Evolutionary conservation across 2,888 invertebrate species (phyloP).

Genomic region (Oligia latruncula): DNA sequence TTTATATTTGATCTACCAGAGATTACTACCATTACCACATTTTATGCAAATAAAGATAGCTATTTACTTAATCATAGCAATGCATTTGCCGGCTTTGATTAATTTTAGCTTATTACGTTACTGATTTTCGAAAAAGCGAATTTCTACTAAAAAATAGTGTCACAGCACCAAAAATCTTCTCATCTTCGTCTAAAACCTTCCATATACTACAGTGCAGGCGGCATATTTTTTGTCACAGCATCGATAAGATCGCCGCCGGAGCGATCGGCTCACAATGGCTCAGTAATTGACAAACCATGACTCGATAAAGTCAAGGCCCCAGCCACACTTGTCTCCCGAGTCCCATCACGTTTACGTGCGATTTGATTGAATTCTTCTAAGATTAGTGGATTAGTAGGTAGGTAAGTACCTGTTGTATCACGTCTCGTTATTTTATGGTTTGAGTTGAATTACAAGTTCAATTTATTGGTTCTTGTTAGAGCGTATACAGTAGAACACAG

Average conservation of each 20-base stretch:
- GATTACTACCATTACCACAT: not conserved
- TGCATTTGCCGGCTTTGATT: not conserved
- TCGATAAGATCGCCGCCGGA: conserved; percentile 80
- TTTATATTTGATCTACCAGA: not conserved
- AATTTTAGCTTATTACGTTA: not conserved
- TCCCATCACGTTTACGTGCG: conserved; percentile 67
- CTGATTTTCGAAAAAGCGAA: fast-evolving
- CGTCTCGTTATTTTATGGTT: conserved; percentile 51
- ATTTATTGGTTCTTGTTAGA: conserved; percentile 21
- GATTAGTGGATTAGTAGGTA: conserved; percentile 62
- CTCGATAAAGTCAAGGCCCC: conserved; percentile 85
- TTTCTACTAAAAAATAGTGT: no score
- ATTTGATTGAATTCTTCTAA: conserved; percentile 66
- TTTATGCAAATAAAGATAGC: not conserved
- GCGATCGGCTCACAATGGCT: conserved; percentile 80
- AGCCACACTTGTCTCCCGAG: conserved; percentile 75
- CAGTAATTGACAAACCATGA: conserved; percentile 89
- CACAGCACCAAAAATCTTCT: not conserved
- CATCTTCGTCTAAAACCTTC: conserved; percentile 32
- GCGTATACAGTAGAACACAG: not conserved
- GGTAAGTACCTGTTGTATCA: conserved; percentile 33
- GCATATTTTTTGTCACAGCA: conserved; percentile 80
- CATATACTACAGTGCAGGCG: conserved; percentile 62
- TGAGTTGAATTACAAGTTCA: conserved; percentile 30
- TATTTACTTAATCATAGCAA: not conserved